Evolutionary conservation across 2,113 vertebrate genomes (phyloP).

Genomic region (Leiothrix lutea): DNA sequence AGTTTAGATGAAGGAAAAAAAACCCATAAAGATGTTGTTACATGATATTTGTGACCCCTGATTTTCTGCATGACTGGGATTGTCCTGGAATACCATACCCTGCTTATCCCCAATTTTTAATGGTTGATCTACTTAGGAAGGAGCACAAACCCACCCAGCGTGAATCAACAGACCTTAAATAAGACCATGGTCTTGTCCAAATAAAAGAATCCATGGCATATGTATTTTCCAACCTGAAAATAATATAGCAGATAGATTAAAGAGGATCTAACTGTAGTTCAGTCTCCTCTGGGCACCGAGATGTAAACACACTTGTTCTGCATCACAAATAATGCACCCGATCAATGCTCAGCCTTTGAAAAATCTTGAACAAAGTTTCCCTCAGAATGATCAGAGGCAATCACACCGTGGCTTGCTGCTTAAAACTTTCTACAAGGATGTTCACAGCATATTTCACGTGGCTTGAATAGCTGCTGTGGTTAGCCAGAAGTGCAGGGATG

Average conservation of each 20-base stretch:
- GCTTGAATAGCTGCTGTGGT: neutral
- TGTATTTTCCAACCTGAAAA: neutral
- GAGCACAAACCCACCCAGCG: neutral
- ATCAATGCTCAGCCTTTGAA: slow-evolving; percentile 55
- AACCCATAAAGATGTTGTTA: neutral
- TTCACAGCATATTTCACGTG: neutral
- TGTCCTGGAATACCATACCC: neutral
- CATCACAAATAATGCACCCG: slow-evolving; percentile 21
- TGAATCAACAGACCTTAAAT: neutral
- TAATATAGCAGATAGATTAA: neutral
- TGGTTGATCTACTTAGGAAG: neutral
- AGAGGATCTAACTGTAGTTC: neutral
- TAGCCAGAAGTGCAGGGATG: neutral
- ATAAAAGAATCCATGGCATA: neutral
- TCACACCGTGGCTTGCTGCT: neutral
- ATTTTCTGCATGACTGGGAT: neutral
- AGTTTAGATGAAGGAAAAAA: neutral
- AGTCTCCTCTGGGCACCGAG: neutral
- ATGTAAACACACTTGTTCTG: slow-evolving; percentile 41
- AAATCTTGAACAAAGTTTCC: slow-evolving; percentile 22
- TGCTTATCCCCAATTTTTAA: neutral
- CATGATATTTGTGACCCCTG: neutral
- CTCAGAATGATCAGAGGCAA: slow-evolving; percentile 50
- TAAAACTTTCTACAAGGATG: slow-evolving; percentile 29
- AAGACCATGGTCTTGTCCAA: neutral